Conservation (phyloP, 2,888 invertebrate genomes). For the Ophonus ardosiacus region DNA sequence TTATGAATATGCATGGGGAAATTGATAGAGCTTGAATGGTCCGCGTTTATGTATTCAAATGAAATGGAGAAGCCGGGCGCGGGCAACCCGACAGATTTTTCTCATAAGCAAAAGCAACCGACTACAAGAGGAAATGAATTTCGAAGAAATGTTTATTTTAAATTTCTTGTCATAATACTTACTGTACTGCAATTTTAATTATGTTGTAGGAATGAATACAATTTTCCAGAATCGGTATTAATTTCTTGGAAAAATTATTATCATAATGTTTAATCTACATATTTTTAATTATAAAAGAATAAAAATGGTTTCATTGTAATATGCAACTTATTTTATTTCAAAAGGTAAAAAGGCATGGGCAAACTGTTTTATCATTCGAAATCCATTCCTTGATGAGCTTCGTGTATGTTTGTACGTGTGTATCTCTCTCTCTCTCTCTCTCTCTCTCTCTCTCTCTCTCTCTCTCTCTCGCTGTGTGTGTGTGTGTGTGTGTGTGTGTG, state of each 20-base stretch:
- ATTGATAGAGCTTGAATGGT: conserved; percentile 9
- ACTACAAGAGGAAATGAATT: not conserved
- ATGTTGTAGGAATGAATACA: not conserved
- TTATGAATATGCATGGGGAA: conserved; percentile 48
- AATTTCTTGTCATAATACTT: not conserved
- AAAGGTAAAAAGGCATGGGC: too few relatives aligned
- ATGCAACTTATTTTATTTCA: too few relatives aligned
- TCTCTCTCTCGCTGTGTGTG: too few relatives aligned
- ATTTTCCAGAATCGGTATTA: not conserved
- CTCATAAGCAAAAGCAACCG: conserved; percentile 1
- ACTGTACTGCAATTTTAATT: not conserved
- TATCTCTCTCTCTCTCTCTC: too few relatives aligned
- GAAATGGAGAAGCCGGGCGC: conserved; percentile 3
- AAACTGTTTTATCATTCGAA: too few relatives aligned
- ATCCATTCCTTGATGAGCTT: too few relatives aligned
- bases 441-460: too few relatives aligned
- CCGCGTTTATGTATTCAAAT: conserved; percentile 41
- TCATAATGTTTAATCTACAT: not conserved
- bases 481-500: too few relatives aligned
- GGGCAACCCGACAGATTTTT: not conserved
- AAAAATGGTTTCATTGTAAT: not conserved
- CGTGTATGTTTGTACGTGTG: too few relatives aligned
- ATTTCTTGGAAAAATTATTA: not conserved
- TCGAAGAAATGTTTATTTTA: conserved; percentile 9
- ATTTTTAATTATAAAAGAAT: not conserved